Evolutionary conservation across 2,113 vertebrate genomes (phyloP).

Genomic region (Lagopus muta): DNA sequence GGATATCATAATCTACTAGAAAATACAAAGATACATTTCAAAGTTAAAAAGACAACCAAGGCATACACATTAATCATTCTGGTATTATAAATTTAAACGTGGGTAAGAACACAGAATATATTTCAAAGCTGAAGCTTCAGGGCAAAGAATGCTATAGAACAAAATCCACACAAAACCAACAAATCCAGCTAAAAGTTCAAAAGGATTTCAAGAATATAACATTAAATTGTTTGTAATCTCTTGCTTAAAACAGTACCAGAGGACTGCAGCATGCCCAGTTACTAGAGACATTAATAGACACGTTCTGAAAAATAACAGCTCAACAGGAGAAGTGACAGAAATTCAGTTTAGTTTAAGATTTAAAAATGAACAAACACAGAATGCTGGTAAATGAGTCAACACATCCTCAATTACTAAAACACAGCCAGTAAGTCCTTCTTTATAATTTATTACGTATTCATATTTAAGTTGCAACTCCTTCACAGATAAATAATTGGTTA

Average conservation of each 20-base stretch:
- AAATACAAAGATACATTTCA: neutral
- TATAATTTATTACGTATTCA: neutral
- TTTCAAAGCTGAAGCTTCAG: neutral
- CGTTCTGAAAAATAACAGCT: neutral
- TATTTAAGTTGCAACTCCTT: neutral
- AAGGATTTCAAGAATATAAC: neutral
- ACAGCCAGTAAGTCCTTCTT: neutral
- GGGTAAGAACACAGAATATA: neutral
- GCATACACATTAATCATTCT: neutral
- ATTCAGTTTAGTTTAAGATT: neutral
- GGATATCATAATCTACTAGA: conserved; percentile 91
- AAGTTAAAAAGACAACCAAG: neutral
- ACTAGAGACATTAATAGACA: neutral
- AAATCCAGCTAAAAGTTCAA: neutral
- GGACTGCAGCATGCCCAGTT: neutral
- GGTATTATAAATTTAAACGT: neutral
- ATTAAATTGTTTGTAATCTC: neutral
- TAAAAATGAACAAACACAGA: neutral
- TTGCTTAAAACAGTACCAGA: neutral
- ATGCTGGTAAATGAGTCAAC: neutral
- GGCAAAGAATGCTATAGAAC: neutral
- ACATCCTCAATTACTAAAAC: neutral
- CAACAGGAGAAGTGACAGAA: neutral
- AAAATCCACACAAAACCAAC: neutral
- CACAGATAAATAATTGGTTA: neutral